Base-by-base conservation (phyloP, 2,888 invertebrate genomes). In the Pterostichus niger region DNA sequence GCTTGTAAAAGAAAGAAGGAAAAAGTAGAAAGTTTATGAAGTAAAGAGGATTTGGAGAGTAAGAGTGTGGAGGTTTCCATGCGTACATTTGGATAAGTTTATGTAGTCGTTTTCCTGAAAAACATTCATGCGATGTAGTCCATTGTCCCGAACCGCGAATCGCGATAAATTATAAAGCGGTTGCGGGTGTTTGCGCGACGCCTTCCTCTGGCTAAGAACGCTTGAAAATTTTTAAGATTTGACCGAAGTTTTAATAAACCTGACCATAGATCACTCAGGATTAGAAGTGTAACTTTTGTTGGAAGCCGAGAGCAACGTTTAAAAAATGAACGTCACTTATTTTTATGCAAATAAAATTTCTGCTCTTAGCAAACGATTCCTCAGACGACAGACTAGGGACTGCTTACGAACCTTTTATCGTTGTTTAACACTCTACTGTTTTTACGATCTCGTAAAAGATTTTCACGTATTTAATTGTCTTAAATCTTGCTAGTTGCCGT, bases 231-330 rank as follows among this genome's bases (percentile, higher is more conserved):
- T 80, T 71, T 54, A 33, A 80, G 71, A 54, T 80, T 80, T 71
- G 71, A 64, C 68, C 80, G 35, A 33, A 64, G 68, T 80, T 80
- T 80, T 80, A 68, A 80, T 80, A 71, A 80, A 80, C 80, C 68
- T 68, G 80, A 80, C 54, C 71, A 80, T 80, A 80, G 80, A 80
- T 80, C 80, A 80, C 71, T 52, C 52, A 68, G 71, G 80, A 80
- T 80, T 80, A 80, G 33, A 33, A 54, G 54, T 59, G 59, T 59
- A 46, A 73, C 73, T 73, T 54, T 52, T 54, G 52, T 40, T 31
- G 33, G 76, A 4, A 52, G 33, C 17, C 33, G n/a, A 64, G 68
- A 54, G 24, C 52, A 49, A 35, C 80, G 68, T 49, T 80, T 52
- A 80, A 80, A 80, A 61, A 80, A 77, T 77, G 77, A 77, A 17